Percentiles rank a stretch among this genome's conserved stretches.
Evolutionary conservation across 92 coral and sea anemone species (phyloP).

Genomic region (Anthopleura xanthogrammica): DNA sequence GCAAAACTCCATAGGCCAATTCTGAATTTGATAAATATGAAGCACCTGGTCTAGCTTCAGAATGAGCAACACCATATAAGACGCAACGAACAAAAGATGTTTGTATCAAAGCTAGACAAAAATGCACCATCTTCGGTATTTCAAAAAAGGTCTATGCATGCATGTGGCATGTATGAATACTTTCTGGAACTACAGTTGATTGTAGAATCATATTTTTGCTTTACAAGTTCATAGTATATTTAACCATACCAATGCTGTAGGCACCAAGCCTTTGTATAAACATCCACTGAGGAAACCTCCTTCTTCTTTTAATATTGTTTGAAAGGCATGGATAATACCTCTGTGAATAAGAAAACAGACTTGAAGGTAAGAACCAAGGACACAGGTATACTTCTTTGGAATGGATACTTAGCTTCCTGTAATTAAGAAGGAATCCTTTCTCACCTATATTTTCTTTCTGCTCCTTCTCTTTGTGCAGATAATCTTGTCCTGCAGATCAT

Average conservation of each 20-base stretch:
- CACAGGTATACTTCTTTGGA: no score
- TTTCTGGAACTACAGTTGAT: no score
- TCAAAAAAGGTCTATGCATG: no score
- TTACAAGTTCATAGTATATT: background rate
- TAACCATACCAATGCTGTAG: conserved; percentile 71
- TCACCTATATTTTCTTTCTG: conserved; percentile 76
- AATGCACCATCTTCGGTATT: no score
- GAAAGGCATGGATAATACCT: conserved; percentile 72
- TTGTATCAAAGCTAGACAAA: no score
- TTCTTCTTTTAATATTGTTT: conserved; percentile 79
- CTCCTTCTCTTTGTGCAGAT: conserved; percentile 76
- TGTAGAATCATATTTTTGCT: background rate
- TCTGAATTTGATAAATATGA: no score
- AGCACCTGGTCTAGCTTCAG: no score
- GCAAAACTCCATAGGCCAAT: no score
- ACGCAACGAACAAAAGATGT: no score
- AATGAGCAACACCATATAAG: no score
- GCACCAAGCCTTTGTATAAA: conserved; percentile 69
- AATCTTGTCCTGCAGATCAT: conserved; percentile 57
- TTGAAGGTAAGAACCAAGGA: background rate
- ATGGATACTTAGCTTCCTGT: background rate
- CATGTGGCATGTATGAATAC: no score
- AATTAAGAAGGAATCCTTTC: background rate
- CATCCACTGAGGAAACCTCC: conserved; percentile 86
- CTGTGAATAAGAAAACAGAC: conserved; percentile 23